Evolutionary conservation across 2,888 invertebrate species (phyloP).

Genomic region (Frankliniella fusca): DNA sequence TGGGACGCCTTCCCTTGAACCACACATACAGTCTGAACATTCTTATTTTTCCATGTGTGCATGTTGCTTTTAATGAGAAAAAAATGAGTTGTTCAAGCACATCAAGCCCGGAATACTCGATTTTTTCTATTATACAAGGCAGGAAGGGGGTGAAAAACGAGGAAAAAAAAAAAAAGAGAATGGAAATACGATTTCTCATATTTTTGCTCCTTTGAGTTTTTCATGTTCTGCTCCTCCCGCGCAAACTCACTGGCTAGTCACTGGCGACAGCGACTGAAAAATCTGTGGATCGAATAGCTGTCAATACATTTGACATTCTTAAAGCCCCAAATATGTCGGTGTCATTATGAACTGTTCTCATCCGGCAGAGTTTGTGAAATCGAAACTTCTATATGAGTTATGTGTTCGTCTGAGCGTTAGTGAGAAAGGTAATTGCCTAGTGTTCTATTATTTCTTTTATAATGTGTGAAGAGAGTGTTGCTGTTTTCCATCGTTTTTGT

Average conservation of each 20-base stretch:
- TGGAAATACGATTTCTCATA: background rate
- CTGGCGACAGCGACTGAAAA: background rate
- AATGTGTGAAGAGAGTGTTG: background rate
- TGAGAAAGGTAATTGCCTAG: background rate
- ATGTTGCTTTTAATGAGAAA: no score
- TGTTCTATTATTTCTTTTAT: background rate
- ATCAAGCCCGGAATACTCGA: no score
- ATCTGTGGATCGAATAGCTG: background rate
- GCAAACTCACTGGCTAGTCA: background rate
- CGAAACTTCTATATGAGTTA: background rate
- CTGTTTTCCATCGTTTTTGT: background rate
- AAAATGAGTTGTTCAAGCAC: no score
- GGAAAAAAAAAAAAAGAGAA: no score
- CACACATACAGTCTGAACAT: no score
- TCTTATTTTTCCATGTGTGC: no score
- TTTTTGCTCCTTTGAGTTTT: background rate
- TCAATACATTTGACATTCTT: background rate
- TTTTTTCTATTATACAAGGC: no score
- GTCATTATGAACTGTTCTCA: background rate
- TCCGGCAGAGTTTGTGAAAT: background rate
- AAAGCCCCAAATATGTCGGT: background rate
- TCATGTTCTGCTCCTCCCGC: background rate
- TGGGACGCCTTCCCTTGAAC: no score
- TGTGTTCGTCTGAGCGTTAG: background rate
- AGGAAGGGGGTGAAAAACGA: no score